Evolutionary conservation across 2,797 vertebrate genomes (phyloP), one percentile per base, ranked within the genome.

Genomic region (Eurystomus glaucurus): DNA sequence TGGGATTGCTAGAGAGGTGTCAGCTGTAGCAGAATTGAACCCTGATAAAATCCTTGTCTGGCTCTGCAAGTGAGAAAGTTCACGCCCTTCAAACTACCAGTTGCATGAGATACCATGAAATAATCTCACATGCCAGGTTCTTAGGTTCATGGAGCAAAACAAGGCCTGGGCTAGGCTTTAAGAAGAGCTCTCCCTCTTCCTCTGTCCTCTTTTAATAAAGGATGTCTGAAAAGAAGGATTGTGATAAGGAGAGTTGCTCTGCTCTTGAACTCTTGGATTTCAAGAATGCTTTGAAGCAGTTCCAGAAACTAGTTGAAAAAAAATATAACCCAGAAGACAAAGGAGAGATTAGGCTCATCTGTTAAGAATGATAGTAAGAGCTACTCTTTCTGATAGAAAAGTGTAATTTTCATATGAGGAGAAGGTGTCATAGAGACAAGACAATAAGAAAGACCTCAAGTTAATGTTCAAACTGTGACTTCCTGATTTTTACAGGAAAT

Each of bases 311-410:
- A 92, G 84, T 98, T 65, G 97, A 98, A 90, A 81, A 81, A 62
- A 61, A 75, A 71, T 28, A 88, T 93, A 10, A 43, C 37, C 33
- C 98, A 97, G 92, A 98, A 98, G 86, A 97, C 43, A 77, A 95
- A 98, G 18, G 94, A 98, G 90, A 96, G 39, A 95, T 90, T 97
- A 71, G 97, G 91, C 41, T 31, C 96, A 41, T 72, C 54, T 62
- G 29, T 81, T 70, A 84, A 88, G 64, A 98, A 97, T 80, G 88
- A 96, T 62, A 98, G 98, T 98, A 97, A 98, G 97, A 62, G 12
- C 41, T 65, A 65, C 1, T 83, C 15, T 52, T 64, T 85, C 6
- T 22, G 9, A 72, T n/a, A 29, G 33, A 79, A 84, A 79, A 55
- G 6, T 65, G 14, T 52, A 39, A 50, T 88, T 83, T 96, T 83